Evolutionary conservation across 2,113 vertebrate species (phyloP).

Genomic region (Fulmarus glacialis): DNA sequence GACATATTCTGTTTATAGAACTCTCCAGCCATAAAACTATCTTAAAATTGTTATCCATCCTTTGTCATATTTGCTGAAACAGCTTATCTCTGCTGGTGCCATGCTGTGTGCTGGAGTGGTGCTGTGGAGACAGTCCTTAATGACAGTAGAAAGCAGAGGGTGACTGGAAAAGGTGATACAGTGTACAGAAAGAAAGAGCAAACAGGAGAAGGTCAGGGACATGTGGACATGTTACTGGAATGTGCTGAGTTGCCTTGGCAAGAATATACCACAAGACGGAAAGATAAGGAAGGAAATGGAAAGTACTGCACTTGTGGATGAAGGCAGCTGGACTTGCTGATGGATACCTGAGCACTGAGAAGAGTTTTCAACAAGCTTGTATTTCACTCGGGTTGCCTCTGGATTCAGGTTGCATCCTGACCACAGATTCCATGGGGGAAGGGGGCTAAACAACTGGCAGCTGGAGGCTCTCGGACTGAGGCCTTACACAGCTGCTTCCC

Average conservation of each 20-base stretch:
- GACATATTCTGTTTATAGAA: slow-evolving; percentile 64
- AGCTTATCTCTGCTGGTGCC: slow-evolving; percentile 50
- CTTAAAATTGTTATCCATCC: slow-evolving; percentile 39
- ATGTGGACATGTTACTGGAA: neutral
- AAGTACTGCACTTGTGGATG: neutral
- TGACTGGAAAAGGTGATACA: neutral
- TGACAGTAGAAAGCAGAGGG: slow-evolving; percentile 1
- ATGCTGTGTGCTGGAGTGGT: slow-evolving; percentile 14
- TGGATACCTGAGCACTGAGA: neutral
- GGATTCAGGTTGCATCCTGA: neutral
- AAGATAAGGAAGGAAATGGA: neutral
- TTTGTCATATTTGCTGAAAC: slow-evolving; percentile 31
- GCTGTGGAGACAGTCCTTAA: slow-evolving; percentile 5
- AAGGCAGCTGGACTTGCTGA: neutral
- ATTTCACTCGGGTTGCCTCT: neutral
- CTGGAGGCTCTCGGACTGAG: fast-evolving
- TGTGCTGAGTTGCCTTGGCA: neutral
- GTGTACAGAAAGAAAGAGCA: neutral
- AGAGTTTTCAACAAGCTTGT: neutral
- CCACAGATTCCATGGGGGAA: neutral
- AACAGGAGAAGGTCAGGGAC: neutral
- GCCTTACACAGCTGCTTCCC: neutral
- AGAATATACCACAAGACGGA: neutral
- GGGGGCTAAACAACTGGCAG: neutral
- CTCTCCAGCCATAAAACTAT: slow-evolving; percentile 42